A percentile compares a stretch with the other conserved stretches of the same genome.
phyloP scores from a whole-genome alignment of 2,113 vertebrate species.

The Microcebus ravelobensis region DNA sequence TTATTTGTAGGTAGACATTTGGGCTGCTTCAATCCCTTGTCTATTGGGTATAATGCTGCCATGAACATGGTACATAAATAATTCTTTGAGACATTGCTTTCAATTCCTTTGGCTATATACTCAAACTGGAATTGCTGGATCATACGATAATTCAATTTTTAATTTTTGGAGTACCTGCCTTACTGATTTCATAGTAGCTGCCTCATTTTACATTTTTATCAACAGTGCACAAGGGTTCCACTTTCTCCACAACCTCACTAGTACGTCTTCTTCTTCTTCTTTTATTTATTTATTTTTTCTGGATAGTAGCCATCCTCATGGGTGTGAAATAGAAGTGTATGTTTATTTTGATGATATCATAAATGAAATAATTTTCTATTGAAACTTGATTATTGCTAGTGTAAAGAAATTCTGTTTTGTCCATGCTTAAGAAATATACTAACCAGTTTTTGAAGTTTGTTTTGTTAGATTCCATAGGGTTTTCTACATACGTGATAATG shows the following conservation, averaged over 20 bases:
- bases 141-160: not conserved
- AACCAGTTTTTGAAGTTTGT: not conserved
- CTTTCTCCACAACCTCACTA: not conserved
- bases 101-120: not conserved
- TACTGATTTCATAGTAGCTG: not conserved
- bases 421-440: not conserved
- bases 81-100: not conserved
- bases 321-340: not conserved
- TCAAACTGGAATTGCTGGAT: not conserved
- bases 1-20: not conserved
- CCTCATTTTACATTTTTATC: not conserved
- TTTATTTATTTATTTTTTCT: too few species aligned
- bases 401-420: not conserved
- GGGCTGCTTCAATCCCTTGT: too few species aligned
- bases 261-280: not conserved
- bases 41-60: not conserved
- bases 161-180: not conserved
- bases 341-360: not conserved
- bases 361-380: not conserved
- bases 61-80: not conserved
- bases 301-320: not conserved
- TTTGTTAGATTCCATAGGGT: not conserved
- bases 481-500: not conserved
- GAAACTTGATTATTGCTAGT: not conserved
- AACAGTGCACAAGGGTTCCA: not conserved